phyloP scores from a whole-genome alignment of 2,888 invertebrate genomes.

The Tetanocera ferruginea region DNA sequence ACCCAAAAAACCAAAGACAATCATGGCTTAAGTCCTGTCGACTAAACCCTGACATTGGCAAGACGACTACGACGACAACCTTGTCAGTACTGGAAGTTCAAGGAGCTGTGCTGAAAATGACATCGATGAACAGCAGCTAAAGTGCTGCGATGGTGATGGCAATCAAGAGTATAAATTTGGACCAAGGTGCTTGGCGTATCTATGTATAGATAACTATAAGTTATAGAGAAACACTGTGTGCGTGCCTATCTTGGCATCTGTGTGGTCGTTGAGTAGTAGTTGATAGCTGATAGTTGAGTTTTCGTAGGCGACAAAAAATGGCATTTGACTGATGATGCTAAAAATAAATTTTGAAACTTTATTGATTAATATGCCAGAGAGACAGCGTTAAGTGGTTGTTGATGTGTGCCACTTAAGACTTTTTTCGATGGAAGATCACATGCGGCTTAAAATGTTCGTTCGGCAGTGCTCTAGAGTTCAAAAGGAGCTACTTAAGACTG shows the following conservation, averaged over 20 bases:
- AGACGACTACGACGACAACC: no score
- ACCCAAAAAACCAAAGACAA: background rate
- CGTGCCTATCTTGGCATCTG: background rate
- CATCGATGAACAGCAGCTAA: background rate
- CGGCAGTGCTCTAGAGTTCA: no score
- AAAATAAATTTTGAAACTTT: background rate
- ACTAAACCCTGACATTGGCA: background rate
- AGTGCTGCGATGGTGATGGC: background rate
- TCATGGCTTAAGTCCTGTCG: background rate
- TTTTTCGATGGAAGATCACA: no score
- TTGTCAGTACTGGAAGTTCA: background rate
- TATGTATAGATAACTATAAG: background rate
- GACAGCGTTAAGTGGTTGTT: background rate
- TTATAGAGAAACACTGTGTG: background rate
- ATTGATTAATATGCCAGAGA: constrained; percentile 1
- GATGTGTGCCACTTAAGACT: background rate
- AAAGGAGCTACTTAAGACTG: no score
- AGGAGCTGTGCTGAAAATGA: background rate
- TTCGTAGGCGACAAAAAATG: background rate
- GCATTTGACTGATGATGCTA: constrained; percentile 5
- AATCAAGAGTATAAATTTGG: background rate
- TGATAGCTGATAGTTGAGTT: background rate
- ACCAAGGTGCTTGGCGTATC: background rate
- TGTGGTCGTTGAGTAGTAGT: no score
- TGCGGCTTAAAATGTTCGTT: no score